Conservation (phyloP, 2,888 invertebrate genomes). For the Leuctra nigra region DNA sequence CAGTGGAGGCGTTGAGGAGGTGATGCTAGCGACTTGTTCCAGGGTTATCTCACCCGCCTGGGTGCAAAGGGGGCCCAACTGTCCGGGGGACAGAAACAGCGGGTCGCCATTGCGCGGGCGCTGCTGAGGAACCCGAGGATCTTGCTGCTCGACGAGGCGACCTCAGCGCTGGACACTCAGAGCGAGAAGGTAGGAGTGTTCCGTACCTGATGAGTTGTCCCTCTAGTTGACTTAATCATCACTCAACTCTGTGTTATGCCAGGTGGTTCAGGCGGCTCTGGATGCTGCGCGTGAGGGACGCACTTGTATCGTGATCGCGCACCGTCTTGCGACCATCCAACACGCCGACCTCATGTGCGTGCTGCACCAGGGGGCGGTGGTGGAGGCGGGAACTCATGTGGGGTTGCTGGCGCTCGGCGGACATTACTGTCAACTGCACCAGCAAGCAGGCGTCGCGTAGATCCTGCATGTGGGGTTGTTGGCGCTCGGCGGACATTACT, state of each 20-base stretch:
- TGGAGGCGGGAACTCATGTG: neutral
- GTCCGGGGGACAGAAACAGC: slow-evolving; percentile 44
- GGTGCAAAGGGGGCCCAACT: slow-evolving; percentile 42
- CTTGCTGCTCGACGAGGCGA: slow-evolving; percentile 46
- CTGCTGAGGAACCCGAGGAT: slow-evolving; percentile 46
- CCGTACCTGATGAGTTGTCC: too few relatives aligned
- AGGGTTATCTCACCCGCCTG: slow-evolving; percentile 45
- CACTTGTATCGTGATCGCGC: neutral
- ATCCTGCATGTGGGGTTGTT: neutral
- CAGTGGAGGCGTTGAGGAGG: neutral
- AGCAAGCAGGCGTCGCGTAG: neutral
- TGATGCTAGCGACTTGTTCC: too few relatives aligned
- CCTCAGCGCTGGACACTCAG: slow-evolving; percentile 48
- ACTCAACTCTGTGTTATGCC: too few relatives aligned
- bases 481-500: neutral
- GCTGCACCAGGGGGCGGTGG: neutral
- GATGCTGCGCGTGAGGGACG: neutral
- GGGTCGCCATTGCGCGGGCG: slow-evolving; percentile 50
- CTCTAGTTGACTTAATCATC: too few relatives aligned
- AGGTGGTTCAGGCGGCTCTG: neutral
- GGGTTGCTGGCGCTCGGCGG: neutral
- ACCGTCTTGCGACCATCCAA: neutral
- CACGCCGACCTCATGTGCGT: neutral
- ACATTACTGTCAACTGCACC: neutral
- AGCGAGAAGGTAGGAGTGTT: slow-evolving; percentile 44